phyloP scores from a whole-genome alignment of 2,888 invertebrate species.

The Argyresthia goedartella region DNA sequence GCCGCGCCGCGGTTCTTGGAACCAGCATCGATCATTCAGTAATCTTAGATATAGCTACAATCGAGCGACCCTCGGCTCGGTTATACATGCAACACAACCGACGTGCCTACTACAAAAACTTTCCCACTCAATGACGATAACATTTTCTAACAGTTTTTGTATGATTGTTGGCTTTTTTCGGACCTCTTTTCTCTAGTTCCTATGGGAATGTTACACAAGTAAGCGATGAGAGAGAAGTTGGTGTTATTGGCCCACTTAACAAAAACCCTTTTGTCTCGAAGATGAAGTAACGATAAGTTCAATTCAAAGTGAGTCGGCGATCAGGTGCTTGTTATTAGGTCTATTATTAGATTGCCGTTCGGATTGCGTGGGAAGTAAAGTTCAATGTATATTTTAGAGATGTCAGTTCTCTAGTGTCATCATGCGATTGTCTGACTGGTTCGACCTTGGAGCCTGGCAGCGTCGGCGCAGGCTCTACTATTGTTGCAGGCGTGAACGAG shows the following conservation, averaged over 20 bases:
- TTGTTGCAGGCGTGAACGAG: conserved; percentile 9
- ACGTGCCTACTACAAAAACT: conserved; percentile 8
- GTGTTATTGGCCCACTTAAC: no score
- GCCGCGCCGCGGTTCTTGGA: conserved; percentile 51
- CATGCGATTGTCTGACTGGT: background rate
- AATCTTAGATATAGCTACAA: conserved; percentile 33
- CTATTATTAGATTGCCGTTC: no score
- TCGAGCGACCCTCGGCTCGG: conserved; percentile 12
- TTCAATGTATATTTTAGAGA: conserved; percentile 19
- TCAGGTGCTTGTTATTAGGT: no score
- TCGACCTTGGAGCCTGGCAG: conserved; percentile 33
- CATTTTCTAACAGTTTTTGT: conserved; percentile 12
- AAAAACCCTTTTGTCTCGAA: no score
- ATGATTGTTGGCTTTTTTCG: background rate
- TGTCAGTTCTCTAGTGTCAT: conserved; percentile 18
- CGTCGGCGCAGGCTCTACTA: background rate
- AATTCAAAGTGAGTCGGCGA: no score
- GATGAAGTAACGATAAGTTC: no score
- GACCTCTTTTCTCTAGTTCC: no score
- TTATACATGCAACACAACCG: background rate
- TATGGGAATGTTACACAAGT: no score
- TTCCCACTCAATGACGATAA: conserved; percentile 11
- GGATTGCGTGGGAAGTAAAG: conserved; percentile 21
- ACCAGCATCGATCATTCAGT: conserved; percentile 47
- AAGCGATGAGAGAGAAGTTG: background rate